Percentiles rank a stretch among this genome's conserved stretches.
Conservation (phyloP, 2,888 invertebrate genomes). For the Galerucella pusilla region DNA sequence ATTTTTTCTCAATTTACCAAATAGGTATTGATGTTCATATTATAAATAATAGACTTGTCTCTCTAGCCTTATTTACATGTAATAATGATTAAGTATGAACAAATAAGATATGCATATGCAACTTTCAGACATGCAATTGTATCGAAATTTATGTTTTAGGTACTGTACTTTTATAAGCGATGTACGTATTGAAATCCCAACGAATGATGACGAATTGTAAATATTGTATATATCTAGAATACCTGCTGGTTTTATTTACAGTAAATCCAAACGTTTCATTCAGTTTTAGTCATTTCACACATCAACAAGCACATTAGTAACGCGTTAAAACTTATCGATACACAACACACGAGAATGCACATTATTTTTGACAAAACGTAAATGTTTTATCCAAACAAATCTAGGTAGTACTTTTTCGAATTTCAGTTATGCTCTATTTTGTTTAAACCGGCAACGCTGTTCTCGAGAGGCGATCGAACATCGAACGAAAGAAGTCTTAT, state of each 20-base stretch:
- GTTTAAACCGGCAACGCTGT: slow-evolving; percentile 4
- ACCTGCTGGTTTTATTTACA: slow-evolving; percentile 1
- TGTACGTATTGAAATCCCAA: background rate
- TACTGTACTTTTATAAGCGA: background rate
- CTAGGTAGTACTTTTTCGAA: background rate
- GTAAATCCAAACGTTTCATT: background rate
- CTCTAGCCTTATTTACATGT: no score
- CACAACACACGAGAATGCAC: background rate
- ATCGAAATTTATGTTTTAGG: background rate
- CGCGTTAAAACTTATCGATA: background rate
- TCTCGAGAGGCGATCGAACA: slow-evolving; percentile 14
- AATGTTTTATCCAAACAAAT: background rate
- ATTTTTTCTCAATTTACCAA: background rate
- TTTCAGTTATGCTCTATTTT: slow-evolving; percentile 2
- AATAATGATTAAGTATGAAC: background rate
- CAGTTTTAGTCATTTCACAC: slow-evolving; percentile 3
- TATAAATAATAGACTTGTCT: background rate
- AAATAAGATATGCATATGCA: background rate
- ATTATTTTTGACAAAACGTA: background rate
- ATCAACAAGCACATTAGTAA: background rate
- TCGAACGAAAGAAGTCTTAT: slow-evolving; percentile 15
- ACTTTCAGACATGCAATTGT: background rate
- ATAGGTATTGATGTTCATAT: background rate
- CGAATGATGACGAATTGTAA: background rate
- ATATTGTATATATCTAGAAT: background rate